Percentiles rank a stretch among this genome's conserved stretches.
phyloP scores from a whole-genome alignment of 2,113 vertebrate species.

The Nesospiza acunhae region DNA sequence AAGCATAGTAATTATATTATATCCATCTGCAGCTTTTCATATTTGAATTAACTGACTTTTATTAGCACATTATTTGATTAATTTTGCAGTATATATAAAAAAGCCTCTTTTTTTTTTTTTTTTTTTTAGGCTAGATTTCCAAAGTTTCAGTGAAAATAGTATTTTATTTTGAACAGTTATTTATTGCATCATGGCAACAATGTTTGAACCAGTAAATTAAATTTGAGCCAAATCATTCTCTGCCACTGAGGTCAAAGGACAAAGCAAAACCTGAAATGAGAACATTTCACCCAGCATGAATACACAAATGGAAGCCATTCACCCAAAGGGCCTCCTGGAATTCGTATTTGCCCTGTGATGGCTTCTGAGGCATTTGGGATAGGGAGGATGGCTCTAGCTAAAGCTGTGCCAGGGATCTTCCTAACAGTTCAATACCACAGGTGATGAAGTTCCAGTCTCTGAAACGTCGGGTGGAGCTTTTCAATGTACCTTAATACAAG shows the following conservation, averaged over 20 bases:
- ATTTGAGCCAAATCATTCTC: not conserved
- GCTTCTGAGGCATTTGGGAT: not conserved
- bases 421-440: not conserved
- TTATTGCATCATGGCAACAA: not conserved
- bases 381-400: not conserved
- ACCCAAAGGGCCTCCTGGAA: not conserved
- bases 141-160: not conserved
- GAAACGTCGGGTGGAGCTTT: not conserved
- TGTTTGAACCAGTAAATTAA: not conserved
- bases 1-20: not conserved
- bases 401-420: not conserved
- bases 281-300: not conserved
- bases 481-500: not conserved
- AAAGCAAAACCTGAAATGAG: not conserved
- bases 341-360: fast-evolving
- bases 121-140: not conserved
- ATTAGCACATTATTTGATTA: not conserved
- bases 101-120: not conserved
- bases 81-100: not conserved
- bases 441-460: not conserved
- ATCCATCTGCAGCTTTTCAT: not conserved
- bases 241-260: not conserved
- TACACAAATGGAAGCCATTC: not conserved
- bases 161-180: not conserved
- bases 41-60: not conserved